phyloP scores from a whole-genome alignment of 2,888 invertebrate genomes.

The Cheiracanthium punctorium region DNA sequence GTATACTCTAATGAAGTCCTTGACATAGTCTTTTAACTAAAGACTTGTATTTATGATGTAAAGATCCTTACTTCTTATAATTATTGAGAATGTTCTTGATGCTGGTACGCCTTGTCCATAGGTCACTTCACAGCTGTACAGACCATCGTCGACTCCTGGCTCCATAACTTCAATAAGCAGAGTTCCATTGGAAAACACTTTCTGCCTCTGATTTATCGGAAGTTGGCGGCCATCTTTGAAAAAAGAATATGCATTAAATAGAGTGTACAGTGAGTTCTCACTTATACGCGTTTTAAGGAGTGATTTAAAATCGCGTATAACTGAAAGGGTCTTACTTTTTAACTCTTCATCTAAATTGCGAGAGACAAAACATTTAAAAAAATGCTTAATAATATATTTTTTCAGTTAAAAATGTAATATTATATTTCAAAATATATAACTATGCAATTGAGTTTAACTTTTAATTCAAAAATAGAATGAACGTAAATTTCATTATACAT shows the following conservation, averaged over 20 bases:
- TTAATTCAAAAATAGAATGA: too few relatives aligned
- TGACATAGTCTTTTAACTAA: not conserved
- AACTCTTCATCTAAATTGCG: too few relatives aligned
- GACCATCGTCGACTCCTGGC: conserved; percentile 70
- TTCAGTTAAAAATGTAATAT: too few relatives aligned
- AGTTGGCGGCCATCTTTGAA: conserved; percentile 64
- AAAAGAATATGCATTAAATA: not conserved
- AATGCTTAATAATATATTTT: too few relatives aligned
- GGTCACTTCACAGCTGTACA: conserved; percentile 70
- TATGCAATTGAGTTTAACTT: too few relatives aligned
- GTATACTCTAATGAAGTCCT: not conserved
- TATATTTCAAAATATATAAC: too few relatives aligned
- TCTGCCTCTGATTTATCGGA: conserved; percentile 68
- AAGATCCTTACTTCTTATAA: conserved; percentile 48
- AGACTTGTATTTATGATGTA: not conserved
- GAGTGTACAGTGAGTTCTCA: too few relatives aligned
- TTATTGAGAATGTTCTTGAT: conserved; percentile 48
- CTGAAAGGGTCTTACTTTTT: too few relatives aligned
- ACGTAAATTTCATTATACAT: too few relatives aligned
- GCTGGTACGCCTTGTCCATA: conserved; percentile 42
- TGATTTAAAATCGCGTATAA: too few relatives aligned
- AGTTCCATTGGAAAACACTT: conserved; percentile 71
- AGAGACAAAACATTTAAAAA: too few relatives aligned
- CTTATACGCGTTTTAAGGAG: too few relatives aligned
- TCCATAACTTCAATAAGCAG: conserved; percentile 67